Base-by-base conservation (phyloP, 2,113 vertebrate species). In the Glareola pratincola region DNA sequence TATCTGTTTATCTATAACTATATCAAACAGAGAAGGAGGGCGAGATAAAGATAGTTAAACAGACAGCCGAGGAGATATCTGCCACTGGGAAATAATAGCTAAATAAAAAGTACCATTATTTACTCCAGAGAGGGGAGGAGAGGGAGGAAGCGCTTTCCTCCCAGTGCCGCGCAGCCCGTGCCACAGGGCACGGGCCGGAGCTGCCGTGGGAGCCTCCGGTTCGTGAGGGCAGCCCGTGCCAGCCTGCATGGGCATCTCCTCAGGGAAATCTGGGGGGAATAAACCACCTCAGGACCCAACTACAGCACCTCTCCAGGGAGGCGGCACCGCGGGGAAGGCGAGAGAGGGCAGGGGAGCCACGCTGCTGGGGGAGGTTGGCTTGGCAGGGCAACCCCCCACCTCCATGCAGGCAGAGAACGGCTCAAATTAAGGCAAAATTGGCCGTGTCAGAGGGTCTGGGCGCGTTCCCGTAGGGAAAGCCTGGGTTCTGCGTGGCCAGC, bases 1-100 rank as follows among this genome's bases (percentile, higher is more conserved):
- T 97, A 97, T 98, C 96, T 97, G 96, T 97, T 97, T 97, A 97
- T 97, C 97, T 97, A 92, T 95, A 96, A 97, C 96, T 92, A 43
- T 92, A 96, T 97, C 96, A 96, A 93, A 95, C 90, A 88, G 94
- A 94, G 94, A 85, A 97, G 90, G 92, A 95, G 91, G 84, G 73
- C 0, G 78, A 97, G 96, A 97, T 98, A 97, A 97, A 95, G 96
- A 92, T 47, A 96, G 96, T 97, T 97, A 97, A 97, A 96, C 93
- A 96, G 93, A 93, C 97, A 96, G 92, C 78, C 4, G 5, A 95
- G 92, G 94, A 97, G 95, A 96, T 96, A 96, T 91, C 93, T 94
- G 88, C 93, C 96, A 92, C 81, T 66, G 95, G 92, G 96, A 97
- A 98, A 96, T 96, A 97, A 97, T 76, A 97, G 96, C 96, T 94